phyloP scores from a whole-genome alignment of 2,888 invertebrate species.

The Aphelenchoides bicaudatus region DNA sequence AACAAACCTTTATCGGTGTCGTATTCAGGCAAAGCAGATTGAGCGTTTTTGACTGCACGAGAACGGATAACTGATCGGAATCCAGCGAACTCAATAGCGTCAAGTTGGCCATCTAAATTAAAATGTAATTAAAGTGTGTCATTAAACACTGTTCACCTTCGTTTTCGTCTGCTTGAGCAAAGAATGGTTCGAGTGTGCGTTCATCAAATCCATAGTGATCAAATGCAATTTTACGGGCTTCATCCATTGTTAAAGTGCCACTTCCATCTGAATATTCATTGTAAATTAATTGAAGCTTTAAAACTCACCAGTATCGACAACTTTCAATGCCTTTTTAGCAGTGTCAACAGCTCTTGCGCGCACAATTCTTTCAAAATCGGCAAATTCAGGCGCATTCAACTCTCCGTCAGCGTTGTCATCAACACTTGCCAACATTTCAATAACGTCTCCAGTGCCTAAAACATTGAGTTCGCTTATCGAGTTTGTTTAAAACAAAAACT shows the following conservation, averaged over 20 bases:
- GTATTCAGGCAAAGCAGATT: slow-evolving; percentile 34
- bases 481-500: neutral
- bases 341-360: slow-evolving; percentile 55
- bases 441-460: slow-evolving; percentile 53
- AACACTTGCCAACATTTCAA: slow-evolving; percentile 53
- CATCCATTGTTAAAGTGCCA: slow-evolving; percentile 53
- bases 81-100: slow-evolving; percentile 57
- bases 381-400: slow-evolving; percentile 58
- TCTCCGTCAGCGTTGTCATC: slow-evolving; percentile 51
- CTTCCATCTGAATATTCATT: too few relatives aligned
- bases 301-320: slow-evolving; percentile 57
- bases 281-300: too few relatives aligned
- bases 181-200: slow-evolving; percentile 52
- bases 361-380: slow-evolving; percentile 54
- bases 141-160: too few relatives aligned
- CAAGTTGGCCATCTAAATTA: slow-evolving; percentile 55
- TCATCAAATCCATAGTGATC: slow-evolving; percentile 40
- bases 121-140: too few relatives aligned
- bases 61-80: slow-evolving; percentile 50
- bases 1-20: neutral
- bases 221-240: slow-evolving; percentile 57
- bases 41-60: slow-evolving; percentile 42
- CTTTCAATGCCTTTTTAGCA: slow-evolving; percentile 51
- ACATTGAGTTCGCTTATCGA: too few relatives aligned
- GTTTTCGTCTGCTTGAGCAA: slow-evolving; percentile 58